A percentile compares a stretch with the other conserved stretches of the same genome.
phyloP scores from a whole-genome alignment of 2,797 vertebrate genomes.

The Prionace glauca region DNA sequence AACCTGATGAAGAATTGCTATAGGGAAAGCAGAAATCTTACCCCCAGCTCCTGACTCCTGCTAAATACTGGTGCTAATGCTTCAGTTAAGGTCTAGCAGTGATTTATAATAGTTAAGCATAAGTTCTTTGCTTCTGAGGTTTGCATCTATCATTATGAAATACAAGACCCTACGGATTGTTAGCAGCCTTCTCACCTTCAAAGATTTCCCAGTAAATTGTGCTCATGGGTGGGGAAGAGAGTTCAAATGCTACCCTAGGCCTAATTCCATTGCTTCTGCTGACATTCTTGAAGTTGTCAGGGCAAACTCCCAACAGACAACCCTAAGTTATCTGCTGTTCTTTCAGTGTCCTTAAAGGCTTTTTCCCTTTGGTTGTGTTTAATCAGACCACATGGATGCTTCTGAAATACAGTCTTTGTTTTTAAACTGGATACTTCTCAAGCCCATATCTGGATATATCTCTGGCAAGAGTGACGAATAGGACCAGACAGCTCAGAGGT shows the following conservation, averaged over 20 bases:
- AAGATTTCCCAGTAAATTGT: neutral
- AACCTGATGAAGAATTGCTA: neutral
- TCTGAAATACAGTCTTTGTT: neutral
- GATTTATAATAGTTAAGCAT: neutral
- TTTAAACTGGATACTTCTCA: neutral
- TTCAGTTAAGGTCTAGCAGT: neutral
- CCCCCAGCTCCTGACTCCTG: neutral
- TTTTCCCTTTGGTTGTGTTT: neutral
- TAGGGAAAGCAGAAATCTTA: no score
- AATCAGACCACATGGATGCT: neutral
- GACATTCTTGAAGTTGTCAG: no score
- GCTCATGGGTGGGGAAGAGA: no score
- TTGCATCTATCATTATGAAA: neutral
- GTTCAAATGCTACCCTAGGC: neutral
- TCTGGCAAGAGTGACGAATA: neutral
- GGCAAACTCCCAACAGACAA: no score
- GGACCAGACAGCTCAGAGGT: neutral
- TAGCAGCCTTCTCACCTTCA: neutral
- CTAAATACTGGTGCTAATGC: neutral
- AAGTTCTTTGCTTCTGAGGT: neutral
- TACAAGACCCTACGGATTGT: neutral
- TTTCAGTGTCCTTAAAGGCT: no score
- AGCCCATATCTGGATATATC: neutral
- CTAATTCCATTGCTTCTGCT: neutral
- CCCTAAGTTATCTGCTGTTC: neutral